These are phyloP conservation scores for Odontomachus brunneus DNA, from an alignment of 1,140 invertebrate species.

Conservation along the genomic window DNA sequence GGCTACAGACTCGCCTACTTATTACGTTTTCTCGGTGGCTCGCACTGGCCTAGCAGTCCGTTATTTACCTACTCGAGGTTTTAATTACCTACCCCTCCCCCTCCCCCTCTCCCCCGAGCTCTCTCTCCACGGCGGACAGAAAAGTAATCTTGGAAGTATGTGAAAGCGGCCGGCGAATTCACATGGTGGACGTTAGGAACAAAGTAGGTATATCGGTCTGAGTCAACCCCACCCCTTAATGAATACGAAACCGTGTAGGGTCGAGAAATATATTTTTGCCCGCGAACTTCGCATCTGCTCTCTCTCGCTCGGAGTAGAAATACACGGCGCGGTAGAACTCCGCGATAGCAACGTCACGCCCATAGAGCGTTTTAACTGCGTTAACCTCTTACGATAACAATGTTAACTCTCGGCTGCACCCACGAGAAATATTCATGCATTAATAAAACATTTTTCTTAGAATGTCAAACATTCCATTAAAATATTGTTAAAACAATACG, in stretches of 20 bases:
- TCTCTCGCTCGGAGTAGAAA: neutral
- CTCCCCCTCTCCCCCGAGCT: constrained; percentile 22
- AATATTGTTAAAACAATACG: too few relatives aligned
- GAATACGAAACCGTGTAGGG: constrained; percentile 55
- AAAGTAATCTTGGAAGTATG: constrained; percentile 77
- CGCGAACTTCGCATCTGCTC: constrained; percentile 4
- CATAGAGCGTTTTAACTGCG: neutral
- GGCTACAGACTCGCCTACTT: constrained; percentile 80
- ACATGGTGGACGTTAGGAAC: constrained; percentile 71
- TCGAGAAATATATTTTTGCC: constrained; percentile 30
- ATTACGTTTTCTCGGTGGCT: constrained; percentile 75
- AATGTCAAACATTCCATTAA: too few relatives aligned
- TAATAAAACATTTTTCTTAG: too few relatives aligned
- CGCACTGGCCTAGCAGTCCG: constrained; percentile 79
- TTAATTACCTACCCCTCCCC: constrained; percentile 85
- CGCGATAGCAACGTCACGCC: neutral
- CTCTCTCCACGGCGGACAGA: constrained; percentile 70
- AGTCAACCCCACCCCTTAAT: constrained; percentile 65
- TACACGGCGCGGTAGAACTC: constrained; percentile 2
- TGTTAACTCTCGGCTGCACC: neutral
- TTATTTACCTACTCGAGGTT: constrained; percentile 86
- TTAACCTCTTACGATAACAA: neutral
- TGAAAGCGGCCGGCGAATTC: constrained; percentile 71
- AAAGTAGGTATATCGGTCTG: constrained; percentile 73
- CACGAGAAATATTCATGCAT: too few relatives aligned